Conservation (phyloP, 2,113 vertebrate genomes). For the Aptenodytes forsteri region DNA sequence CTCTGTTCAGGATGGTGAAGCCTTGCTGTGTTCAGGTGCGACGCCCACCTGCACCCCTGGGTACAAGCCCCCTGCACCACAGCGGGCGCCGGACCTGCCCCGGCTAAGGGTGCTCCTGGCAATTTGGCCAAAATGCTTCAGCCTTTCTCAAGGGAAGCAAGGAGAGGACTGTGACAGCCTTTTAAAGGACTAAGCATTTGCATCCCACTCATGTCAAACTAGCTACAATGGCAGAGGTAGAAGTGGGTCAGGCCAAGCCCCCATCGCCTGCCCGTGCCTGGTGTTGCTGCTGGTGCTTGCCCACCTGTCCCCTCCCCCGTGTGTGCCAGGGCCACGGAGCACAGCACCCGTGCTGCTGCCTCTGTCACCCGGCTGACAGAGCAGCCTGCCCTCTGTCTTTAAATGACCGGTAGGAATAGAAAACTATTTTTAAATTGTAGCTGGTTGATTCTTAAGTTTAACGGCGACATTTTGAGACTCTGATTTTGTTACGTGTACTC, state of each 20-base stretch:
- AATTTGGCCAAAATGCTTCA: neutral
- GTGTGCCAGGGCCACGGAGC: neutral
- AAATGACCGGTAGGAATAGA: neutral
- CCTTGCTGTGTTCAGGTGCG: rapidly evolving
- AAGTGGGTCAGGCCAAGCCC: neutral
- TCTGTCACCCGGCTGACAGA: neutral
- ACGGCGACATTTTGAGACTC: neutral
- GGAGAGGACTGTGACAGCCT: neutral
- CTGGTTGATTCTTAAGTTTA: neutral
- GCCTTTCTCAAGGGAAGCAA: neutral
- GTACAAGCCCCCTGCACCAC: neutral
- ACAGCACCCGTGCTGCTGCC: neutral
- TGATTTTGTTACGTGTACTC: neutral
- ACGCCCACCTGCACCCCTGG: neutral
- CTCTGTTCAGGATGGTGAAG: neutral
- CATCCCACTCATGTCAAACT: neutral
- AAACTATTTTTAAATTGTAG: neutral
- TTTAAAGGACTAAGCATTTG: neutral
- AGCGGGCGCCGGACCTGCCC: neutral
- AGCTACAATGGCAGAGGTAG: neutral
- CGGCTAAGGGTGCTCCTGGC: neutral
- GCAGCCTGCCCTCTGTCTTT: neutral
- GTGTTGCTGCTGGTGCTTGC: neutral
- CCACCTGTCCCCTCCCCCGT: neutral
- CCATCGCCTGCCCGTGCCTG: rapidly evolving